These are phyloP conservation scores for Tiliqua scincoides DNA, from an alignment of 2,113 vertebrate genomes.

Conservation along the genomic window DNA sequence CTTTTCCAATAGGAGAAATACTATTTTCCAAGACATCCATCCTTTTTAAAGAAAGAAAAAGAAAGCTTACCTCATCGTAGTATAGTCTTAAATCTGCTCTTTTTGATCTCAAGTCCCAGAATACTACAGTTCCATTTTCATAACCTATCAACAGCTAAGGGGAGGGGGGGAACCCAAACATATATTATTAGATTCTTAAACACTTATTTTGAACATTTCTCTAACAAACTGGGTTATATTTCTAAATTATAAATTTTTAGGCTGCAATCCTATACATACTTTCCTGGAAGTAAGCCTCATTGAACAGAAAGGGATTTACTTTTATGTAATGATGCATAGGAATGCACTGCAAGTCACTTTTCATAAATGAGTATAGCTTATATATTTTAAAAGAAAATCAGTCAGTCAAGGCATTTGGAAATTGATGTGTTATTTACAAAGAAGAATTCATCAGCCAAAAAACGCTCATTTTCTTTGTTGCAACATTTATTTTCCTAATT, in stretches of 20 bases:
- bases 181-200: slow-evolving; percentile 34
- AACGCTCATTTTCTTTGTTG: neutral
- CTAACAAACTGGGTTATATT: neutral
- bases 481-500: neutral
- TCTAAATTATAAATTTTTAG: neutral
- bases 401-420: neutral
- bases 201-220: slow-evolving; percentile 23
- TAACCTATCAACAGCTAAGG: slow-evolving; percentile 93
- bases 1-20: neutral
- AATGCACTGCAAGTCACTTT: no score
- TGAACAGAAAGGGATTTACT: no score
- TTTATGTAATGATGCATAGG: no score
- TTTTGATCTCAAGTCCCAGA: slow-evolving; percentile 95
- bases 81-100: slow-evolving; percentile 95
- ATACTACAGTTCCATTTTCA: slow-evolving; percentile 94
- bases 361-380: neutral
- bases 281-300: no score
- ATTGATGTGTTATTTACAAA: neutral
- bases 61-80: slow-evolving; percentile 93
- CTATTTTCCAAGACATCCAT: neutral
- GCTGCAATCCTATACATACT: no score
- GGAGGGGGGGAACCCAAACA: slow-evolving; percentile 52
- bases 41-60: slow-evolving; percentile 8
- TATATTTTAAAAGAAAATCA: neutral
- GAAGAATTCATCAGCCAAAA: neutral